Evolutionary conservation across 2,888 invertebrate species (phyloP).

Genomic region (Melipona bicolor): DNA sequence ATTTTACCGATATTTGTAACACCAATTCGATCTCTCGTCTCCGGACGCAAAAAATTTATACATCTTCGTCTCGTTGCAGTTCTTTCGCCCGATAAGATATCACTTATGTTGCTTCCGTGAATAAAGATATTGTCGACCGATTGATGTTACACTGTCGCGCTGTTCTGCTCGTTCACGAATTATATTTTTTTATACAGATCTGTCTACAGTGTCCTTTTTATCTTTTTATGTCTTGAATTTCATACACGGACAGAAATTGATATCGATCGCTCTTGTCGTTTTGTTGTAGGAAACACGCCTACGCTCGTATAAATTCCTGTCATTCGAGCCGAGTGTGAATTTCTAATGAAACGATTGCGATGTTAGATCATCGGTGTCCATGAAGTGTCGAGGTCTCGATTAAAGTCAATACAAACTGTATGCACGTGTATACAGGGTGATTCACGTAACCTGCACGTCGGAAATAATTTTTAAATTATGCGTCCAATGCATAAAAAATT

Average conservation of each 20-base stretch:
- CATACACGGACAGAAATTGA: too few species aligned
- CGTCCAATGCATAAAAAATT: too few species aligned
- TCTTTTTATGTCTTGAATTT: not conserved
- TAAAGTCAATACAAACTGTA: conserved; percentile 2
- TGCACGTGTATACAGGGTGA: too few species aligned
- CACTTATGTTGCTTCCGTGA: conserved; percentile 32
- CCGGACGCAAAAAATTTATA: not conserved
- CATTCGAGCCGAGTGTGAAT: not conserved
- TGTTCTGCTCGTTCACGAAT: not conserved
- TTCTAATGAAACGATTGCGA: not conserved
- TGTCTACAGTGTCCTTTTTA: too few species aligned
- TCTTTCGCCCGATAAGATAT: conserved; percentile 41
- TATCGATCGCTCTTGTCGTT: not conserved
- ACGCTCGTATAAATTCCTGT: not conserved
- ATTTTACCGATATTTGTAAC: too few species aligned
- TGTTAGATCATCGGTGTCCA: not conserved
- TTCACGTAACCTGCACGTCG: not conserved
- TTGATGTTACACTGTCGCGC: not conserved
- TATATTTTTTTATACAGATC: not conserved
- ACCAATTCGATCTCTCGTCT: too few species aligned
- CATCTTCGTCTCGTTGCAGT: not conserved
- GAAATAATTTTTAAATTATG: too few species aligned
- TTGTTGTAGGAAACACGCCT: not conserved
- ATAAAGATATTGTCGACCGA: conserved; percentile 36
- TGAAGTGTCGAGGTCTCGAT: not conserved